Conservation (phyloP, 2,888 invertebrate genomes). For the Mayetiola destructor region DNA sequence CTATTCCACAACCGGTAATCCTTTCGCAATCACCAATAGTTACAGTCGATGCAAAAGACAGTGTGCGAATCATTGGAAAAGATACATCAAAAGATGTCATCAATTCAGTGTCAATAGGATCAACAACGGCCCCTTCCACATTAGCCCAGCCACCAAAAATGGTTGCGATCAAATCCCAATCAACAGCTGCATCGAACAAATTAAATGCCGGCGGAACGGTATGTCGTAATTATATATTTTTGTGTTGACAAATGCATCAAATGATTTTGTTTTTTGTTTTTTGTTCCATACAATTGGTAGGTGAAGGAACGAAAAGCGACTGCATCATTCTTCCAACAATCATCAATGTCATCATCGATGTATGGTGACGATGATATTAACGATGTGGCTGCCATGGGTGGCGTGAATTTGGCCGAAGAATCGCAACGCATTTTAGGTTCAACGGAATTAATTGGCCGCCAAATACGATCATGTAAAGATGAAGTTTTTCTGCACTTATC, state of each 20-base stretch:
- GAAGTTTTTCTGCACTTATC: conserved; percentile 71
- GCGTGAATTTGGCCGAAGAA: conserved; percentile 93
- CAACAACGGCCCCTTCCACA: neutral
- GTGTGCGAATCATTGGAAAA: neutral
- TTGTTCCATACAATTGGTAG: too few relatives aligned
- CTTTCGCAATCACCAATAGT: neutral
- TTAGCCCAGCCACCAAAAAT: conserved; percentile 8
- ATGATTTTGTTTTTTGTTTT: too few relatives aligned
- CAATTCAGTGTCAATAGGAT: neutral
- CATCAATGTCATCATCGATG: conserved; percentile 36
- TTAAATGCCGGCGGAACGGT: too few relatives aligned
- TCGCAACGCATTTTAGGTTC: conserved; percentile 85
- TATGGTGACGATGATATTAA: conserved; percentile 92
- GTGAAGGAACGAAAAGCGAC: conserved; percentile 59
- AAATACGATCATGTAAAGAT: conserved; percentile 83
- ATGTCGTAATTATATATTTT: too few relatives aligned
- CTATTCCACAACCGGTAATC: conserved; percentile 10
- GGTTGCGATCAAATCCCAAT: neutral
- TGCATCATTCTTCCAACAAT: conserved; percentile 38
- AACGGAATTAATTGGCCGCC: conserved; percentile 77
- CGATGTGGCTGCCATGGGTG: conserved; percentile 98
- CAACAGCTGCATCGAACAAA: neutral
- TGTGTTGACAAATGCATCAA: conserved; percentile 41
- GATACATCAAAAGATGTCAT: neutral
- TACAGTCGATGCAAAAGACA: neutral